A percentile compares a stretch with the other conserved stretches of the same genome.
Conservation (phyloP, 2,113 vertebrate species). For the cat (Felis catus) region DNA sequence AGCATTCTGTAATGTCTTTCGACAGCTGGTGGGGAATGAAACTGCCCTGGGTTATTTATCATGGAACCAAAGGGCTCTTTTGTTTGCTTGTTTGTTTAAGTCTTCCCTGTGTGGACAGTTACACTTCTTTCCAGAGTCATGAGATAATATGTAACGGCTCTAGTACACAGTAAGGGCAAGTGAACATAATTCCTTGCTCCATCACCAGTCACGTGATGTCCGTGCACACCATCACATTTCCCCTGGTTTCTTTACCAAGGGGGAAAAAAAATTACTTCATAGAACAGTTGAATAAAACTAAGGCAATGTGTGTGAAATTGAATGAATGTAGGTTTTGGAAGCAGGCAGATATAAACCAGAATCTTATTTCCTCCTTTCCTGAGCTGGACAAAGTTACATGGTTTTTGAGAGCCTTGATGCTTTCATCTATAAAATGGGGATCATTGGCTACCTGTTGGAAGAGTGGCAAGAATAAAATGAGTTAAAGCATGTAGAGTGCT, state of each 20-base stretch:
- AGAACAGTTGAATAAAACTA: not conserved
- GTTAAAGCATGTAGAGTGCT: not conserved
- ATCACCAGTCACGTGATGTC: not conserved
- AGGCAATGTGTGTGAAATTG: not conserved
- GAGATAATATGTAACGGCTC: not conserved
- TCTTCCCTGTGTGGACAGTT: not conserved
- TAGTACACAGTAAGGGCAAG: not conserved
- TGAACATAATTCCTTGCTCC: not conserved
- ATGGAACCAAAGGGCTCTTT: not conserved
- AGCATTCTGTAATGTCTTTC: not conserved
- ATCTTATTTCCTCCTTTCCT: not conserved
- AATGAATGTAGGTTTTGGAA: conserved; percentile 11
- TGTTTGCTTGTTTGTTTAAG: not conserved
- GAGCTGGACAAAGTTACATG: not conserved
- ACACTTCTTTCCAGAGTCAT: not conserved
- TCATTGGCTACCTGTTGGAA: not conserved
- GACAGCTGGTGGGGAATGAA: not conserved
- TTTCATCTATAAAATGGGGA: not conserved
- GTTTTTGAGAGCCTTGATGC: not conserved
- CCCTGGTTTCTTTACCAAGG: conserved; percentile 1
- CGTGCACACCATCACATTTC: not conserved
- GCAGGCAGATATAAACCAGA: not conserved
- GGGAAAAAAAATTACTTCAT: not conserved
- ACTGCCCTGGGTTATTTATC: not conserved
- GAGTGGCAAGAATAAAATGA: not conserved